A percentile compares a stretch with the other conserved stretches of the same genome.
phyloP scores from a whole-genome alignment of 2,113 vertebrate genomes.

The Psammodynastes pulverulentus region DNA sequence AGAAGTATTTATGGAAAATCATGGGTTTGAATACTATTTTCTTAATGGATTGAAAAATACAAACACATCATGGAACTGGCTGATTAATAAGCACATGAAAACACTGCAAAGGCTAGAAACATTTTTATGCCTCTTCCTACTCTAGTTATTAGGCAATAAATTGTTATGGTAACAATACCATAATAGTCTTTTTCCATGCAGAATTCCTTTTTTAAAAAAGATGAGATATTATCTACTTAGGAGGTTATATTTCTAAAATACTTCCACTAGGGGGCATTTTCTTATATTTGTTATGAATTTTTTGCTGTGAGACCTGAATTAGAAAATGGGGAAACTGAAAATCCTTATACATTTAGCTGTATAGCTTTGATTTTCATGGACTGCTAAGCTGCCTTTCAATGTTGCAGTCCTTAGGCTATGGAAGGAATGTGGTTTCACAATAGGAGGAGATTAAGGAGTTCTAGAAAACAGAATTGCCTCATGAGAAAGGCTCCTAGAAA shows the following conservation, averaged over 20 bases:
- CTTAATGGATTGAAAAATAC: neutral
- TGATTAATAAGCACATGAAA: neutral
- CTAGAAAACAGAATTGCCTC: constrained; percentile 27
- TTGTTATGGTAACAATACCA: neutral
- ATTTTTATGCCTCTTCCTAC: neutral
- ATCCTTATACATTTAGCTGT: neutral
- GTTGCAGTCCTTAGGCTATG: constrained; percentile 19
- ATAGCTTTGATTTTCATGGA: neutral
- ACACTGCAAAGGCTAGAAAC: neutral
- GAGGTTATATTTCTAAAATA: constrained; percentile 10
- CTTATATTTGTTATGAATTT: neutral
- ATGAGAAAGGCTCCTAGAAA: constrained; percentile 54
- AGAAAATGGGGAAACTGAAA: neutral
- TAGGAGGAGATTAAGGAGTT: neutral
- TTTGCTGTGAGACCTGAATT: rapidly evolving
- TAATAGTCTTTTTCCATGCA: neutral
- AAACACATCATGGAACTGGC: neutral
- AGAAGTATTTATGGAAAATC: neutral
- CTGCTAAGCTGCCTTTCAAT: neutral
- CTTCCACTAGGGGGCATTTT: neutral
- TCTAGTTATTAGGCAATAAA: constrained; percentile 47
- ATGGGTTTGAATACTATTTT: neutral
- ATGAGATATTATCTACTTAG: neutral
- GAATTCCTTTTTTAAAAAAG: neutral
- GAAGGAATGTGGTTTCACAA: constrained; percentile 2